Percentiles rank a stretch among this genome's conserved stretches.
These are phyloP conservation scores for Ptychoptera albimana DNA, from an alignment of 2,888 invertebrate species.

Conservation along the genomic window DNA sequence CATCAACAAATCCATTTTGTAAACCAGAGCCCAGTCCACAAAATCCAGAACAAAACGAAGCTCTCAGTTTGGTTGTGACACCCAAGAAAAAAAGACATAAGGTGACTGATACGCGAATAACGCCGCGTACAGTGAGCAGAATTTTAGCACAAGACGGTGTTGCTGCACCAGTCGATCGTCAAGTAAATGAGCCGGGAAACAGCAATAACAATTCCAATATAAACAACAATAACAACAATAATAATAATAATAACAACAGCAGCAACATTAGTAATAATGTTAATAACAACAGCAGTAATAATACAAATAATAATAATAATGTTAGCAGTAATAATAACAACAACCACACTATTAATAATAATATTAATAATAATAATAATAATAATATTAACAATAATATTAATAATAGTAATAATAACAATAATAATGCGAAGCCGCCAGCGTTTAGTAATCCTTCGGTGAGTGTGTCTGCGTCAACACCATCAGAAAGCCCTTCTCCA, in stretches of 20 bases:
- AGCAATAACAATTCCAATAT: constrained; percentile 1
- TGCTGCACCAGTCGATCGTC: constrained; percentile 39
- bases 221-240: neutral
- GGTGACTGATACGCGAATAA: constrained; percentile 87
- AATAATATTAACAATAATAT: neutral
- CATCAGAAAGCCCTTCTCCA: constrained; percentile 45
- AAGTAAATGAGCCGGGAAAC: constrained; percentile 5
- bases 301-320: neutral
- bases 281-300: neutral
- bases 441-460: constrained; percentile 8
- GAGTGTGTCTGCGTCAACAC: constrained; percentile 32
- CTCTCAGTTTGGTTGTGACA: constrained; percentile 84
- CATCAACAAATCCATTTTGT: constrained; percentile 34
- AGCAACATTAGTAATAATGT: neutral
- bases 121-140: constrained; percentile 77
- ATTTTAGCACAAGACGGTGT: constrained; percentile 69
- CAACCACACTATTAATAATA: neutral
- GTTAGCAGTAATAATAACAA: neutral
- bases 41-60: constrained; percentile 82
- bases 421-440: neutral
- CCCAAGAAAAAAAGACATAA: constrained; percentile 95
- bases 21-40: constrained; percentile 39
- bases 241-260: too few species aligned
- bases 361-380: constrained; percentile 2
- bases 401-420: neutral